These are phyloP conservation scores for Fulica atra DNA, from an alignment of 2,113 vertebrate genomes.

Conservation along the genomic window DNA sequence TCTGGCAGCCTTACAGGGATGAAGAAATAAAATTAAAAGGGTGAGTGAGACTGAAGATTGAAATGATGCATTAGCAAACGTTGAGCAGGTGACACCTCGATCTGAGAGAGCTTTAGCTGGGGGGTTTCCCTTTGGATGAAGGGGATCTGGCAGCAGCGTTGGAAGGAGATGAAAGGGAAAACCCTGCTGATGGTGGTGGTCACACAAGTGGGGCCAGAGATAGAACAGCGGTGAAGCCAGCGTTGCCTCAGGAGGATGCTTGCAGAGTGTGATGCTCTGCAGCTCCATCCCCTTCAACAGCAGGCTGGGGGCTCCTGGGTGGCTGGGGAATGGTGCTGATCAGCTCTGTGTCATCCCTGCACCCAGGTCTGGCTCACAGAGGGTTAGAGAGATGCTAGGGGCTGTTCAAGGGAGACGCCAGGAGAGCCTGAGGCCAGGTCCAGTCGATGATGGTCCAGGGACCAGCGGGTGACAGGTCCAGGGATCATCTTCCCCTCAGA, in stretches of 20 bases:
- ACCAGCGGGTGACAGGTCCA: neutral
- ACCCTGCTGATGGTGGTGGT: neutral
- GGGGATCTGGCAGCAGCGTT: neutral
- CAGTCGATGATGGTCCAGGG: neutral
- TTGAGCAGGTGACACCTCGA: neutral
- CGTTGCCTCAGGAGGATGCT: neutral
- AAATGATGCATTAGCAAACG: neutral
- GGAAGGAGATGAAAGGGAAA: neutral
- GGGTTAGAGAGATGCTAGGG: neutral
- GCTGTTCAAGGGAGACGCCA: neutral
- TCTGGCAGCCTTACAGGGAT: neutral
- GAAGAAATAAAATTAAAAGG: neutral
- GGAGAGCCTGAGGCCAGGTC: neutral
- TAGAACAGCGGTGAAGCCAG: accelerated
- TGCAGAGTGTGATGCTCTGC: neutral
- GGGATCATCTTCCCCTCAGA: neutral
- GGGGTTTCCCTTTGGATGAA: neutral
- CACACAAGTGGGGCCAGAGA: neutral
- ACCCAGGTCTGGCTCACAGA: neutral
- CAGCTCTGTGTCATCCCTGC: neutral
- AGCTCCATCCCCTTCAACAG: neutral
- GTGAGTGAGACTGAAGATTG: neutral
- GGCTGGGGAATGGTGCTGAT: neutral
- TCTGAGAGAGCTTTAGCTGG: neutral
- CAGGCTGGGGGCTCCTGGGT: accelerated